Percentiles rank a stretch among this genome's conserved stretches.
Evolutionary conservation across 2,888 invertebrate genomes (phyloP).

Genomic region (Latheticus oryzae): DNA sequence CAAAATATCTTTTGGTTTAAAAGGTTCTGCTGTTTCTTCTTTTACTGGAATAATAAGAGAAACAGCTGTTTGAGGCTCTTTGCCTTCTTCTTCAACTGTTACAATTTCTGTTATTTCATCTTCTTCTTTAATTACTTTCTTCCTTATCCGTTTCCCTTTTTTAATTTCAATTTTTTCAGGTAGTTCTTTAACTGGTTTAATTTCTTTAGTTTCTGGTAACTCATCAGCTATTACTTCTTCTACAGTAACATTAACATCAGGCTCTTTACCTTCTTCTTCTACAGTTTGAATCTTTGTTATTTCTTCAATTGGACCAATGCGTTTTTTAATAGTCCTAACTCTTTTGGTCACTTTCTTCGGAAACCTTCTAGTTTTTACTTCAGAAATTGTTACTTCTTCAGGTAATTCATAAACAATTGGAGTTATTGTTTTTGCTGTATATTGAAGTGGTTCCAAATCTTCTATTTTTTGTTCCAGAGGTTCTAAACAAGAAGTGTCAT

Average conservation of each 20-base stretch:
- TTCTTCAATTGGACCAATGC: slow-evolving; percentile 56
- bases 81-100: slow-evolving; percentile 46
- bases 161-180: slow-evolving; percentile 51
- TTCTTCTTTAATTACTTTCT: slow-evolving; percentile 60
- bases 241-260: slow-evolving; percentile 54
- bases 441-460: slow-evolving; percentile 12
- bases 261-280: slow-evolving; percentile 65
- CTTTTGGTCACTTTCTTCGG: slow-evolving; percentile 58
- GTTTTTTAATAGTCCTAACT: slow-evolving; percentile 58
- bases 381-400: slow-evolving; percentile 53
- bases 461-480: slow-evolving; percentile 35
- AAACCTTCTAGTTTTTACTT: slow-evolving; percentile 48
- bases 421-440: slow-evolving; percentile 38
- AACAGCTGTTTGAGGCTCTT: slow-evolving; percentile 36
- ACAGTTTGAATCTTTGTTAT: slow-evolving; percentile 65
- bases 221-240: slow-evolving; percentile 51
- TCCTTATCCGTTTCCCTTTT: slow-evolving; percentile 57
- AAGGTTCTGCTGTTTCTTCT: slow-evolving; percentile 28
- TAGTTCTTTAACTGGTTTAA: slow-evolving; percentile 43
- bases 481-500: slow-evolving; percentile 37
- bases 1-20: slow-evolving; percentile 32
- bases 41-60: slow-evolving; percentile 39
- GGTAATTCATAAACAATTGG: slow-evolving; percentile 49
- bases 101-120: slow-evolving; percentile 52
- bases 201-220: slow-evolving; percentile 46